Conservation (phyloP, 2,113 vertebrate genomes). For the Ceyx margarethae region DNA sequence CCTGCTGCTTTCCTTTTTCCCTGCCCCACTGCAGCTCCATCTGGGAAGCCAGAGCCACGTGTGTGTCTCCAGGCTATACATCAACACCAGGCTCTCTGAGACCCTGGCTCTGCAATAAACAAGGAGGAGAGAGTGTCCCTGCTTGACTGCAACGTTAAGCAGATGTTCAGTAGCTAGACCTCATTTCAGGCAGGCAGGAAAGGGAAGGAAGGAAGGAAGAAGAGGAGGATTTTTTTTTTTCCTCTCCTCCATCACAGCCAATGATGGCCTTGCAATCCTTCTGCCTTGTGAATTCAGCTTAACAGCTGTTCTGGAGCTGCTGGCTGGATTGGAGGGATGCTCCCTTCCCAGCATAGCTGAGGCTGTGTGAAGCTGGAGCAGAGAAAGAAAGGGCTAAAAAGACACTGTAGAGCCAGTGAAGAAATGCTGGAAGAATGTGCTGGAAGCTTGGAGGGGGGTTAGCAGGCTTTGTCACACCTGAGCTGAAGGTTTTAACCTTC, state of each 20-base stretch:
- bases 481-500: neutral
- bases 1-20: neutral
- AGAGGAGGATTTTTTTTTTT: neutral
- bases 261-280: neutral
- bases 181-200: neutral
- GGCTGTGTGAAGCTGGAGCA: neutral
- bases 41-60: neutral
- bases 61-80: neutral
- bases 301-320: constrained; percentile 1
- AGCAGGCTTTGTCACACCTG: neutral
- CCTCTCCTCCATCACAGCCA: neutral
- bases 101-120: neutral
- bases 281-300: neutral
- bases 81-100: neutral
- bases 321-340: neutral
- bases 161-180: neutral
- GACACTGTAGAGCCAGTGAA: neutral
- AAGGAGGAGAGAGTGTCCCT: neutral
- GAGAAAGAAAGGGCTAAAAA: neutral
- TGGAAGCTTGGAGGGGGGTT: neutral
- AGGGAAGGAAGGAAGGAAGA: neutral
- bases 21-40: rapidly evolving
- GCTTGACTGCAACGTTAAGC: neutral
- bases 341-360: neutral
- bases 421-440: neutral